Base-by-base conservation (phyloP, 2,797 vertebrate species). In the Characodon lateralis region DNA sequence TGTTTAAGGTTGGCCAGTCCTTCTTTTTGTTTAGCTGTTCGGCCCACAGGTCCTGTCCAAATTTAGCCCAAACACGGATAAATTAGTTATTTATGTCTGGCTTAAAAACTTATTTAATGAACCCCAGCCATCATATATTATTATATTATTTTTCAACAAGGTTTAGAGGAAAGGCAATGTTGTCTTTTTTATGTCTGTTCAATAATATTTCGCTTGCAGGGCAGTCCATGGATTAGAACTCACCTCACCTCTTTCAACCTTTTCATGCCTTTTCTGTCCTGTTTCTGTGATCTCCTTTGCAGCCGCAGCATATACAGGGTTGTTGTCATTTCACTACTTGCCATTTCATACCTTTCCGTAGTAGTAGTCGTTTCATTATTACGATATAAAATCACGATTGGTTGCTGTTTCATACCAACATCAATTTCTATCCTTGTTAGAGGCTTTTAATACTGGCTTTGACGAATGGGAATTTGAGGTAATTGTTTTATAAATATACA, bases 211-310 rank as follows among this genome's bases (percentile, higher is more conserved):
- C 9, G 35, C 63, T 65, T 66, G 63, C 20, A 66, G 63, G 35
- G 93, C 65, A 48, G 82, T 46, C 72, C 58, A 6, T 41, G 63
- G 56, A 39, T 82, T 70, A 79, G 69, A 72, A 59, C 22, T 69
- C 58, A 78, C 26, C 28, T 31, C 48, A 50, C 26, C 35, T 66
- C 63, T 41, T 41, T 41, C 16, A 12, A 5, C 39, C 59, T 35
- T 63, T 20, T 31, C 43, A 63, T 35, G 5, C 2, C 59, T 63
- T 35, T 35, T 63, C 28, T 31, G 59, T 18, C 59, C 14, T 31
- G 26, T 31, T 61, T 61, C 59, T 35, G 26, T 31, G 14, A 31
- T 31, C 14, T 59, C 58, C 26, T 18, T 51, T 51, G 16, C 50
- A 51, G 50, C 13, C 50, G 16, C 50, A 51, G 16, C 50, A 51